A percentile compares a stretch with the other conserved stretches of the same genome.
Evolutionary conservation across 2,797 vertebrate species (phyloP).

Genomic region (Anas capensis): DNA sequence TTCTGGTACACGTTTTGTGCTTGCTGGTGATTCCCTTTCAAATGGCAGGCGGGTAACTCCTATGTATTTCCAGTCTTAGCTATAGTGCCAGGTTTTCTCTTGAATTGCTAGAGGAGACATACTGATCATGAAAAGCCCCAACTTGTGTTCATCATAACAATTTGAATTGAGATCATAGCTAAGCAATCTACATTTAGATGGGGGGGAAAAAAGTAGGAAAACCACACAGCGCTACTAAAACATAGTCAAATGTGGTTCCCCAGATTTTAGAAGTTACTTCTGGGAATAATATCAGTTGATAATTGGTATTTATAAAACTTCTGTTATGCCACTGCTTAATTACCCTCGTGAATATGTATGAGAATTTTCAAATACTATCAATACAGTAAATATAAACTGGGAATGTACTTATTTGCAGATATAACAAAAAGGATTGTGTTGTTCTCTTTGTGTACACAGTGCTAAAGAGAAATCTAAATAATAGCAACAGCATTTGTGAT

Average conservation of each 20-base stretch:
- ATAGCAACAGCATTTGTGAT: not conserved
- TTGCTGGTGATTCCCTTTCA: not conserved
- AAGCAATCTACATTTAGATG: not conserved
- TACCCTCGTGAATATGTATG: constrained; percentile 71
- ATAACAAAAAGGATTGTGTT: not conserved
- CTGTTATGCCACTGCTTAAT: constrained; percentile 51
- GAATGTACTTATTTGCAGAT: constrained; percentile 17
- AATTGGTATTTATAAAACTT: constrained; percentile 58
- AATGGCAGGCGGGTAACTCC: not conserved
- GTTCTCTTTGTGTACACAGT: not conserved
- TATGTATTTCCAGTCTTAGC: not conserved
- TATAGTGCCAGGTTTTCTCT: not conserved
- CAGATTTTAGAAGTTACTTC: constrained; percentile 49
- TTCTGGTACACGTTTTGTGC: not conserved
- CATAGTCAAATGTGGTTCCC: constrained; percentile 47
- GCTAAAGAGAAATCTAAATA: not conserved
- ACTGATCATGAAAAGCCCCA: not conserved
- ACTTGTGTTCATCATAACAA: constrained; percentile 28
- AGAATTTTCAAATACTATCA: constrained; percentile 12
- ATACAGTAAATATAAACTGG: not conserved
- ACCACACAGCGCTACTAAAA: not conserved
- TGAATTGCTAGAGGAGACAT: not conserved
- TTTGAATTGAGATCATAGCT: constrained; percentile 25
- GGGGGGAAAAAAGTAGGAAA: not conserved
- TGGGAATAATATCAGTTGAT: constrained; percentile 70